These are phyloP conservation scores for Melanogrammus aeglefinus DNA, from an alignment of 2,797 vertebrate species.

Conservation along the genomic window DNA sequence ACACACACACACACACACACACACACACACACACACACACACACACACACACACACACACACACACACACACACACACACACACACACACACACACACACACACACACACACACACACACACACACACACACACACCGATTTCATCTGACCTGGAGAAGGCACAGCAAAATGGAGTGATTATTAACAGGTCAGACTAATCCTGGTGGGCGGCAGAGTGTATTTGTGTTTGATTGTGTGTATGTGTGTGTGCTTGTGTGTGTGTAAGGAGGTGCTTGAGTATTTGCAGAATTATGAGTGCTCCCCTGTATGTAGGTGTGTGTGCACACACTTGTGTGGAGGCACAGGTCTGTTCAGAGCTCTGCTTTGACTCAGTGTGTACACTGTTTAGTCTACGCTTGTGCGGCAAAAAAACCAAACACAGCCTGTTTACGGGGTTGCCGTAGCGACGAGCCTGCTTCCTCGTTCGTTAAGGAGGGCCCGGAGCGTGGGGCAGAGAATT, in stretches of 20 bases:
- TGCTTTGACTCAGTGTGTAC: conserved; percentile 49
- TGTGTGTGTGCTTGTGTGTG: conserved; percentile 21
- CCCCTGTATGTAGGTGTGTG: conserved; percentile 14
- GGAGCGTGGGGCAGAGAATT: conserved; percentile 2
- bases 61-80: background rate
- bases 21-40: background rate
- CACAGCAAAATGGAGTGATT: conserved; percentile 31
- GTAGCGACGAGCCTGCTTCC: conserved; percentile 29
- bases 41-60: too few relatives aligned
- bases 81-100: conserved; percentile 16
- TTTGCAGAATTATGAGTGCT: background rate
- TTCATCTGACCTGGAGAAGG: conserved; percentile 44
- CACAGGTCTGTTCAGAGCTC: conserved; percentile 10
- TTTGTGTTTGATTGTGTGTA: conserved; percentile 16
- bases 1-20: too few relatives aligned
- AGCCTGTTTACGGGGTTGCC: conserved; percentile 46
- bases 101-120: conserved; percentile 16
- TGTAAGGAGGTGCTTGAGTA: background rate
- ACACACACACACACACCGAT: conserved; percentile 45
- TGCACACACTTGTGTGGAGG: background rate
- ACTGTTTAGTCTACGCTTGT: conserved; percentile 57
- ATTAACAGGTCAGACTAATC: conserved; percentile 44
- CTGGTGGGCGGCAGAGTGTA: conserved; percentile 6
- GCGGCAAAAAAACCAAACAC: conserved; percentile 19
- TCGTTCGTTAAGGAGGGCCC: background rate